Percentiles rank a stretch among this genome's conserved stretches.
phyloP scores from a whole-genome alignment of 2,797 vertebrate genomes.

The Lates japonicus region DNA sequence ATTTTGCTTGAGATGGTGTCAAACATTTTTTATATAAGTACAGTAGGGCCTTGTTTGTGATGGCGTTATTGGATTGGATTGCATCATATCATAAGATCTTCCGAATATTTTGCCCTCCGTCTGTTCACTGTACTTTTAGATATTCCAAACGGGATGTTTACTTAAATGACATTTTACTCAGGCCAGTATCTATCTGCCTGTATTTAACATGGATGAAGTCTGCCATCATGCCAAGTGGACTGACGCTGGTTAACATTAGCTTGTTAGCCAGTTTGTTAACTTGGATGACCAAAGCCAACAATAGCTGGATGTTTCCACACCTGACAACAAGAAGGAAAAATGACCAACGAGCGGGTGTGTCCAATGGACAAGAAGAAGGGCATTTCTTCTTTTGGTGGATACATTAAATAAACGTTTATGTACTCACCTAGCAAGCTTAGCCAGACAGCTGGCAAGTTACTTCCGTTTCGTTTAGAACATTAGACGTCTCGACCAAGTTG shows the following conservation, averaged over 20 bases:
- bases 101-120: not conserved
- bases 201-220: not conserved
- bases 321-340: conserved; percentile 24
- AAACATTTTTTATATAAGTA: not conserved
- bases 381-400: not conserved
- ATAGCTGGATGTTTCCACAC: not conserved
- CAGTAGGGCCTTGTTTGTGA: not conserved
- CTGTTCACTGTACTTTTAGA: no score
- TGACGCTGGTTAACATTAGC: conserved; percentile 44
- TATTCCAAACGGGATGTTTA: fast-evolving
- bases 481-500: conserved; percentile 54
- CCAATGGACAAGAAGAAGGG: not conserved
- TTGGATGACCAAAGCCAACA: not conserved
- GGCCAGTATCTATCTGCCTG: not conserved
- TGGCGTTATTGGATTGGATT: not conserved
- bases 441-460: conserved; percentile 84
- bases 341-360: not conserved
- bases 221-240: not conserved
- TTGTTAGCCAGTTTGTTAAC: conserved; percentile 26
- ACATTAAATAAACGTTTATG: conserved; percentile 19
- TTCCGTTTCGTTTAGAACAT: conserved; percentile 84
- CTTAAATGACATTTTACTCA: not conserved
- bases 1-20: not conserved
- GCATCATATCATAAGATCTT: not conserved
- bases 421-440: conserved; percentile 80